Evolutionary conservation across 2,113 vertebrate species (phyloP).

Genomic region (Gavia stellata): DNA sequence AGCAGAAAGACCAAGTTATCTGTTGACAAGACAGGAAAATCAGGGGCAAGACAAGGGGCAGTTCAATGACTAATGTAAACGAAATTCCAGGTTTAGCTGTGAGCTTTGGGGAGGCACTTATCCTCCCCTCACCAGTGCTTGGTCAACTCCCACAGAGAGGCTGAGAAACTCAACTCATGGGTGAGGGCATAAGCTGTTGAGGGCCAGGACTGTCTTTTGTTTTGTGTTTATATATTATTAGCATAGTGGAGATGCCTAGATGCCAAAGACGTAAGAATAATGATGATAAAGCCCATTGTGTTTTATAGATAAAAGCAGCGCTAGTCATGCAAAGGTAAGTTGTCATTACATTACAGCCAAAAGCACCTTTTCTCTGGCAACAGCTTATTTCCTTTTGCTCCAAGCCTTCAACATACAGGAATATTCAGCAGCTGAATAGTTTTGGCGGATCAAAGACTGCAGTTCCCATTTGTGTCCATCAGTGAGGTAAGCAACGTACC

Average conservation of each 20-base stretch:
- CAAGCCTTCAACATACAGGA: fast-evolving
- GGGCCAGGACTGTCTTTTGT: neutral
- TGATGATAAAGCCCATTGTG: fast-evolving
- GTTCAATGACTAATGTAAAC: fast-evolving
- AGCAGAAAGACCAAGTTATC: neutral
- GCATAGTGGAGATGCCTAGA: fast-evolving
- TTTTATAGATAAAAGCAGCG: neutral
- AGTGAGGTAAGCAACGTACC: neutral
- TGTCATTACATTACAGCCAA: neutral
- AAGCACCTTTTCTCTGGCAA: neutral
- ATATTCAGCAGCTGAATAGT: neutral
- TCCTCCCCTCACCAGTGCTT: neutral
- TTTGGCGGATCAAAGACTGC: neutral
- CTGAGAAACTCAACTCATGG: neutral
- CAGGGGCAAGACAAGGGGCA: neutral
- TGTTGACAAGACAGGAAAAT: neutral
- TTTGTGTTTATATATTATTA: neutral
- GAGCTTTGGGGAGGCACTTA: neutral
- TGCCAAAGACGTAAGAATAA: neutral
- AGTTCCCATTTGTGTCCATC: neutral
- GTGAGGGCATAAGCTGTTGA: neutral
- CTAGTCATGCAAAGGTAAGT: neutral
- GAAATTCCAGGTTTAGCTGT: neutral
- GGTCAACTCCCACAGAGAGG: neutral
- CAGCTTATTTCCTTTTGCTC: neutral